Conservation (phyloP, 2,888 invertebrate species). For the Yponomeuta sedellus region DNA sequence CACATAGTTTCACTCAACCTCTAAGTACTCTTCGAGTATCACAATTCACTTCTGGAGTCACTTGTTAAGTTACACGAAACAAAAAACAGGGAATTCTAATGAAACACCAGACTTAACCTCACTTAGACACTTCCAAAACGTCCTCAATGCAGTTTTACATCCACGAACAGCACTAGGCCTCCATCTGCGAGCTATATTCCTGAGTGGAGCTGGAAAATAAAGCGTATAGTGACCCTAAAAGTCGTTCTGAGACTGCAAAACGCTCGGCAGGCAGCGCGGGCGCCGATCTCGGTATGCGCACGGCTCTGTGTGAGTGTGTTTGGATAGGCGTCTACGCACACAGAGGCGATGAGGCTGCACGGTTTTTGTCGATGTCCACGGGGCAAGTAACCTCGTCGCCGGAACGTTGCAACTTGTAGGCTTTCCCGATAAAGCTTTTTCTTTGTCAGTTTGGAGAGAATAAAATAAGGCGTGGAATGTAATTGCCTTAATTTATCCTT, state of each 20-base stretch:
- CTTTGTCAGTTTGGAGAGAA: no score
- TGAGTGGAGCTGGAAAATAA: constrained; percentile 30
- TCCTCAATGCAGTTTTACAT: neutral
- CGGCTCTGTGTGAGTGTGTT: constrained; percentile 38
- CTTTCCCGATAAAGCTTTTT: neutral
- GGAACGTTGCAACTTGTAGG: constrained; percentile 44
- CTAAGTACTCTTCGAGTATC: constrained; percentile 29
- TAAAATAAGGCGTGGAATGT: no score
- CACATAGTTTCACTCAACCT: constrained; percentile 35
- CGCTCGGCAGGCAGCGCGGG: constrained; percentile 58
- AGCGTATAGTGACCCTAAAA: constrained; percentile 72
- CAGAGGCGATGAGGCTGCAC: constrained; percentile 50
- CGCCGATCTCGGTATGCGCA: constrained; percentile 60
- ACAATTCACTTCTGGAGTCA: constrained; percentile 6
- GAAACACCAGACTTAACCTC: neutral
- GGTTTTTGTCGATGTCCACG: constrained; percentile 76
- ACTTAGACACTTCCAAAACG: neutral
- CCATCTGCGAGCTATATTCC: neutral
- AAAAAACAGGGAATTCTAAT: neutral
- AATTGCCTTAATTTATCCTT: no score
- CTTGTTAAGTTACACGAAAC: neutral
- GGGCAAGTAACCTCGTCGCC: constrained; percentile 64
- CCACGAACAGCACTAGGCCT: neutral
- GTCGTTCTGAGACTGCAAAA: constrained; percentile 68
- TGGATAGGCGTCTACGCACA: constrained; percentile 37